These are phyloP conservation scores for Drosophila setifemur DNA, from an alignment of 1,140 invertebrate genomes.

Conservation along the genomic window DNA sequence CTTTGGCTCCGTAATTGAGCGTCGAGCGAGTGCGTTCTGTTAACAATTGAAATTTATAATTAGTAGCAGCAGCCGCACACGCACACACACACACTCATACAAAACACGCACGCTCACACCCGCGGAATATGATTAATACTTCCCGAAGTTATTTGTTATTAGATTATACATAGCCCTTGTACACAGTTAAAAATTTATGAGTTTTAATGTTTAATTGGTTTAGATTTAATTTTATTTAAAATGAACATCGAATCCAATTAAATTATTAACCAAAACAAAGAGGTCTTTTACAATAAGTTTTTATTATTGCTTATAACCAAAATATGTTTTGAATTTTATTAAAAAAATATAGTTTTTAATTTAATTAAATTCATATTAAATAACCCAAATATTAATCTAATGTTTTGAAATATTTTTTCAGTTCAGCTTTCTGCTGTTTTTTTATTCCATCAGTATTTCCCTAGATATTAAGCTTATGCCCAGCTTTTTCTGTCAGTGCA, in stretches of 20 bases:
- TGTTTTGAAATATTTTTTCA: no score
- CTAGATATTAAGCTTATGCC: no score
- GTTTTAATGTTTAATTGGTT: background rate
- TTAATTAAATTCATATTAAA: no score
- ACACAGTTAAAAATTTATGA: background rate
- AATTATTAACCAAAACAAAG: no score
- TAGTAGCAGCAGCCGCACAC: constrained; percentile 60
- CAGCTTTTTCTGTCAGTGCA: background rate
- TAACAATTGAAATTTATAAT: constrained; percentile 80
- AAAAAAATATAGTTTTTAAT: no score
- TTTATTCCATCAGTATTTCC: background rate
- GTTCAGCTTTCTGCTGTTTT: no score
- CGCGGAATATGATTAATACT: constrained; percentile 77
- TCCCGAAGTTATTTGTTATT: constrained; percentile 80
- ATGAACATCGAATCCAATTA: no score
- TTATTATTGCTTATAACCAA: no score
- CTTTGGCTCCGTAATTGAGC: constrained; percentile 51
- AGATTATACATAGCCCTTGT: constrained; percentile 57
- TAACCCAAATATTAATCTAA: no score
- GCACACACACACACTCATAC: constrained; percentile 17
- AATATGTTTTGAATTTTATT: no score
- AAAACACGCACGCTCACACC: constrained; percentile 23
- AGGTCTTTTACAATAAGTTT: no score
- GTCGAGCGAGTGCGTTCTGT: constrained; percentile 46
- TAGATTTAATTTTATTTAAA: no score